Evolutionary conservation across 1,140 invertebrate genomes (phyloP).

Genomic region (Solen grandis): DNA sequence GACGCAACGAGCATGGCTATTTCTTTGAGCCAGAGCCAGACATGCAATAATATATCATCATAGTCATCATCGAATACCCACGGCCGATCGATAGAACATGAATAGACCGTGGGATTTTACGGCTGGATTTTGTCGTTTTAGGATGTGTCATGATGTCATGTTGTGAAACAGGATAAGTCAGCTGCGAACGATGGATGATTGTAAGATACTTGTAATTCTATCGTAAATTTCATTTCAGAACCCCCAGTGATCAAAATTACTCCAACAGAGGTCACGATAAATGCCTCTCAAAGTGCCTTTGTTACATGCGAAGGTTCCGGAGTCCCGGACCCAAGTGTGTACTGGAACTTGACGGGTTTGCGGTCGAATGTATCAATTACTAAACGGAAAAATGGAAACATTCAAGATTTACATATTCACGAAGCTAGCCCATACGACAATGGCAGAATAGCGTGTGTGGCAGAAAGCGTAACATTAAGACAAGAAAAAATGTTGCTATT

Average conservation of each 20-base stretch:
- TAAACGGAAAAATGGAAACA: slow-evolving; percentile 6
- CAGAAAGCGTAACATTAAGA: slow-evolving; percentile 36
- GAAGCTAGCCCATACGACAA: slow-evolving; percentile 53
- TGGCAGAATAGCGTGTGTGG: slow-evolving; percentile 54
- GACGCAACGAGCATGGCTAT: too few species aligned
- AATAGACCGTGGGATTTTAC: too few species aligned
- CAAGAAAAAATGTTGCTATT: neutral
- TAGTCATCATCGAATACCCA: too few species aligned
- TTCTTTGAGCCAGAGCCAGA: too few species aligned
- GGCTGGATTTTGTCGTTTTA: too few species aligned
- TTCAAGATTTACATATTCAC: slow-evolving; percentile 27
- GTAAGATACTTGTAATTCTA: too few species aligned
- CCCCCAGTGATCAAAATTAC: slow-evolving; percentile 39
- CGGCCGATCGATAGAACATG: too few species aligned
- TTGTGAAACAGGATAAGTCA: too few species aligned
- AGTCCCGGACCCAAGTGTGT: slow-evolving; percentile 42
- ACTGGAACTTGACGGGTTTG: slow-evolving; percentile 46
- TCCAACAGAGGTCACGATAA: slow-evolving; percentile 22
- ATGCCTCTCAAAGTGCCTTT: slow-evolving; percentile 6
- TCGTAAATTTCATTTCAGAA: too few species aligned
- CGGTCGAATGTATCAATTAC: slow-evolving; percentile 37
- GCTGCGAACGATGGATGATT: too few species aligned
- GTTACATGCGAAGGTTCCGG: slow-evolving; percentile 46
- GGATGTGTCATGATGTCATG: too few species aligned
- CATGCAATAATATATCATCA: too few species aligned